Conservation (phyloP, 2,888 invertebrate genomes). For the Patella ulyssiponensis region DNA sequence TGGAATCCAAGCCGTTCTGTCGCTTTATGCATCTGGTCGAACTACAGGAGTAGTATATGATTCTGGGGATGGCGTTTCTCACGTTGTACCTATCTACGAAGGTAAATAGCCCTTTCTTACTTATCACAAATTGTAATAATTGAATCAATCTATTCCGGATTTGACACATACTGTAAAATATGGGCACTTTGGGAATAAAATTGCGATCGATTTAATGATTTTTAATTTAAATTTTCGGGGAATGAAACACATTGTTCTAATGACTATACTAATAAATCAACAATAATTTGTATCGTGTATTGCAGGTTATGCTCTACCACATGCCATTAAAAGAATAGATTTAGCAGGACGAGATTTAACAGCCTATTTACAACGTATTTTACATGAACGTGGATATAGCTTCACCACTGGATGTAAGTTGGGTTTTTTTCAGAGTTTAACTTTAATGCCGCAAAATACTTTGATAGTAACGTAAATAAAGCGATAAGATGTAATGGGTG, state of each 20-base stretch:
- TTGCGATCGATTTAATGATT: too few species aligned
- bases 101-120: slow-evolving; percentile 20
- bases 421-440: too few species aligned
- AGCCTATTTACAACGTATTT: slow-evolving; percentile 50
- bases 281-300: slow-evolving; percentile 73
- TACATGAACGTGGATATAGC: slow-evolving; percentile 70
- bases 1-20: slow-evolving; percentile 59
- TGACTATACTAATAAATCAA: too few species aligned
- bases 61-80: slow-evolving; percentile 58
- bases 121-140: too few species aligned
- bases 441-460: too few species aligned
- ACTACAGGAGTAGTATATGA: slow-evolving; percentile 78
- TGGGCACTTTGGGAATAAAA: background rate
- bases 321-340: slow-evolving; percentile 50
- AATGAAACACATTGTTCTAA: too few species aligned
- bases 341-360: slow-evolving; percentile 56
- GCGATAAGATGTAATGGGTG: too few species aligned
- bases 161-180: background rate
- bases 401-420: slow-evolving; percentile 62
- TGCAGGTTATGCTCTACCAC: slow-evolving; percentile 74
- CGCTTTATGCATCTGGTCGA: slow-evolving; percentile 75
- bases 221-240: too few species aligned
- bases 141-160: background rate
- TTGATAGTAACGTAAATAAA: too few species aligned
- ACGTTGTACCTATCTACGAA: slow-evolving; percentile 95